Evolutionary conservation across 2,888 invertebrate species (phyloP).

Genomic region (Pherbina coryleti): DNA sequence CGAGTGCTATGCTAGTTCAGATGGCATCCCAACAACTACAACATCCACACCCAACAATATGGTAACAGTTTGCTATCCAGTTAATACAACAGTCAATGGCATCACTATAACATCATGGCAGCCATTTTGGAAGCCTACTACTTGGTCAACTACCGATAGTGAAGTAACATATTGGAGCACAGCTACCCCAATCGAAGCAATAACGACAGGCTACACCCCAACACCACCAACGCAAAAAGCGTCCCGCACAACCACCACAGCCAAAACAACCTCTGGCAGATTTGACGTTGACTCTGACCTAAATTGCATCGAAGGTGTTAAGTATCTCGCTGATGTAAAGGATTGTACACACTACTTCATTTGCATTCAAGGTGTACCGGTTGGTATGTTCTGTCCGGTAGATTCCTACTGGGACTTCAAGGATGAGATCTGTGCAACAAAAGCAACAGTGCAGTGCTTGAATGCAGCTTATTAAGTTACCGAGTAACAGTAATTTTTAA

Average conservation of each 20-base stretch:
- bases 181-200: background rate
- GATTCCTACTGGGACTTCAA: conserved; percentile 62
- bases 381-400: conserved; percentile 63
- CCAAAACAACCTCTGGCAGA: conserved; percentile 35
- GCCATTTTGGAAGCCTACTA: conserved; percentile 14
- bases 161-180: background rate
- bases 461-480: background rate
- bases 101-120: background rate
- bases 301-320: conserved; percentile 3
- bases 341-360: conserved; percentile 66
- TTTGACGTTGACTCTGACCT: conserved; percentile 16
- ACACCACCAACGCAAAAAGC: background rate
- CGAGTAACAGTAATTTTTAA: background rate
- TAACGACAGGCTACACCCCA: background rate
- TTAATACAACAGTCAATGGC: background rate
- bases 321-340: conserved; percentile 58
- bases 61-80: conserved; percentile 2
- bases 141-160: background rate
- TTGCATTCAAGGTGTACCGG: conserved; percentile 63
- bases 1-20: conserved; percentile 52
- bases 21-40: background rate
- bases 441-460: background rate
- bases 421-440: conserved; percentile 53
- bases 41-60: conserved; percentile 11
- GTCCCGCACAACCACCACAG: no score